Evolutionary conservation across 2,888 invertebrate species (phyloP).

Genomic region (Acanthosepion lycidas): DNA sequence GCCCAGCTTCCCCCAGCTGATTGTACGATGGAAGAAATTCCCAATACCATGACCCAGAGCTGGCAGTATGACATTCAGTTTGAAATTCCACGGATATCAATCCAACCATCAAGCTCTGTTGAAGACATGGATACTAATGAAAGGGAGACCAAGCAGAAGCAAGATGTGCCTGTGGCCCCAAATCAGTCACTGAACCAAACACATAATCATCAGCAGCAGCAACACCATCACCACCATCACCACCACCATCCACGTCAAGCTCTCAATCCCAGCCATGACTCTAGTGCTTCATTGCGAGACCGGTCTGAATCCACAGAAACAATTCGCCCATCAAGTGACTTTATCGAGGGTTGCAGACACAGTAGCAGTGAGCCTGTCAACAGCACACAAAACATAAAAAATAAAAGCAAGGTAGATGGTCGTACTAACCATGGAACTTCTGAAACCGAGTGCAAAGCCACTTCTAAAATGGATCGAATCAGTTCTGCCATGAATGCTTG

Average conservation of each 20-base stretch:
- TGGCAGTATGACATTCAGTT: slow-evolving; percentile 62
- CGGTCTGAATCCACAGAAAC: neutral
- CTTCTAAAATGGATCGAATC: slow-evolving; percentile 35
- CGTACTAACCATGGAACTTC: neutral
- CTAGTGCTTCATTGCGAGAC: neutral
- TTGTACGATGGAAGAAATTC: slow-evolving; percentile 35
- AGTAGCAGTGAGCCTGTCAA: neutral
- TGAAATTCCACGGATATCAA: slow-evolving; percentile 57
- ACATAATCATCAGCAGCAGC: neutral
- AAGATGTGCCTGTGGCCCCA: neutral
- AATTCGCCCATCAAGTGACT: slow-evolving; percentile 12
- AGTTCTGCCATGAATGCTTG: slow-evolving; percentile 46
- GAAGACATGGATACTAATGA: slow-evolving; percentile 48
- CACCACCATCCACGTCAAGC: slow-evolving; percentile 20
- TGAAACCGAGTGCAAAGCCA: slow-evolving; percentile 34
- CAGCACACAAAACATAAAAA: neutral
- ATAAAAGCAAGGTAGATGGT: neutral
- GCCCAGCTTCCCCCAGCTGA: slow-evolving; percentile 16
- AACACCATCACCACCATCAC: neutral
- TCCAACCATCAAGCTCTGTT: slow-evolving; percentile 50
- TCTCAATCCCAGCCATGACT: slow-evolving; percentile 35
- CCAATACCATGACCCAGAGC: slow-evolving; percentile 51
- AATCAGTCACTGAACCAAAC: neutral
- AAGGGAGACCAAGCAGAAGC: neutral
- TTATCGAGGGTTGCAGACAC: neutral